Evolutionary conservation across 53 echinoderm and acorn worm species (phyloP).

Genomic region (Pentamera pediparva): DNA sequence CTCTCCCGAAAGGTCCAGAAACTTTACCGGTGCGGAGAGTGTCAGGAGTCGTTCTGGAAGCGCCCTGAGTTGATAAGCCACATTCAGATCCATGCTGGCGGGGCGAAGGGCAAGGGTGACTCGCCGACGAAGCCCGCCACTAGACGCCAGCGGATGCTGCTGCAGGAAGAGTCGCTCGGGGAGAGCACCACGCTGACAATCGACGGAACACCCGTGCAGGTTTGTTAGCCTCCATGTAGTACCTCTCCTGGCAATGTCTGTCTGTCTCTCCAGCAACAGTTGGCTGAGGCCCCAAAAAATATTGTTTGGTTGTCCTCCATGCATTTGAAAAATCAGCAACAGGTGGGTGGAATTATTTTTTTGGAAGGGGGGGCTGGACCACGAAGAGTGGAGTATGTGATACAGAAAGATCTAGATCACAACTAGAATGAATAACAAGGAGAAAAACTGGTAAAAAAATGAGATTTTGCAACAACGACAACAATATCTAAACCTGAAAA

Average conservation of each 20-base stretch:
- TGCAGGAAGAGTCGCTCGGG: slow-evolving; percentile 36
- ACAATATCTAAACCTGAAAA: no score
- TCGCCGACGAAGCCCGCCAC: slow-evolving; percentile 68
- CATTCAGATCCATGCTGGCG: slow-evolving; percentile 47
- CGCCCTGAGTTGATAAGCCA: slow-evolving; percentile 87
- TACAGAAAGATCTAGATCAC: background rate
- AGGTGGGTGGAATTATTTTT: background rate
- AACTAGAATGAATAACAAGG: no score
- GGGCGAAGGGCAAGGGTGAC: slow-evolving; percentile 50
- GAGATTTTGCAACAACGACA: no score
- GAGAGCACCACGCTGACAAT: slow-evolving; percentile 51
- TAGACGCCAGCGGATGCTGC: slow-evolving; percentile 73
- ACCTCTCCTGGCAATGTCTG: background rate
- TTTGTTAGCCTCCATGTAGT: background rate
- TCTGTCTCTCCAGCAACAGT: no score
- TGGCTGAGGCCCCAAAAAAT: no score
- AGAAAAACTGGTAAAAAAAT: no score
- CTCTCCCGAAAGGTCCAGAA: slow-evolving; percentile 13
- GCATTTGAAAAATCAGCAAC: no score
- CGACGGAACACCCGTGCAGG: slow-evolving; percentile 43
- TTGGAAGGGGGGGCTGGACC: background rate
- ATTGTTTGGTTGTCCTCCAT: no score
- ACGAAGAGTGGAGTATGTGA: background rate
- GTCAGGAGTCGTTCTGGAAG: slow-evolving; percentile 93
- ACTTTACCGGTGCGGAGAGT: slow-evolving; percentile 58